Evolutionary conservation across 2,888 invertebrate genomes (phyloP).

Genomic region (Drosophila cyrtoloma): DNA sequence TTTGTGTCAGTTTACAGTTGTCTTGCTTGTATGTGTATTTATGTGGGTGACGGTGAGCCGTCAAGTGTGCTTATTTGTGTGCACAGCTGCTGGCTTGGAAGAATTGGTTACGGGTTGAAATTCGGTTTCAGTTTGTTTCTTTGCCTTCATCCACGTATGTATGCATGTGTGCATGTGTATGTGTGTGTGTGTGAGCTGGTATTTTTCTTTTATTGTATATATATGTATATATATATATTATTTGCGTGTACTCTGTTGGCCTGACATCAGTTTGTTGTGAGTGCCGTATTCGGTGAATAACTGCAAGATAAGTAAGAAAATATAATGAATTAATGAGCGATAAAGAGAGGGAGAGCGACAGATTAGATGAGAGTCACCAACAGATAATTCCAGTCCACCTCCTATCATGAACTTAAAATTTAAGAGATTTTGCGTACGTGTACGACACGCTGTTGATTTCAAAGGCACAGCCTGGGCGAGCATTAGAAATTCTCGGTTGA

Average conservation of each 20-base stretch:
- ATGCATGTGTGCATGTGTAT: not conserved
- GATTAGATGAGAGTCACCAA: slow-evolving; percentile 36
- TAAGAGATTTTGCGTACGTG: slow-evolving; percentile 71
- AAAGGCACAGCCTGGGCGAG: slow-evolving; percentile 39
- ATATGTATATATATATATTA: slow-evolving; percentile 23
- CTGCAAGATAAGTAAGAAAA: slow-evolving; percentile 48
- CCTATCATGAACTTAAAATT: slow-evolving; percentile 57
- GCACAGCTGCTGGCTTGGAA: slow-evolving; percentile 70
- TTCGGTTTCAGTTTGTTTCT: slow-evolving; percentile 63
- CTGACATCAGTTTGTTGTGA: slow-evolving; percentile 45
- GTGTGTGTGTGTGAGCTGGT: slow-evolving; percentile 19
- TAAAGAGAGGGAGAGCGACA: slow-evolving; percentile 15
- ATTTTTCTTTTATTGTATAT: not conserved
- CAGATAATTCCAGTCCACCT: slow-evolving; percentile 50
- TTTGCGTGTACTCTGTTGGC: slow-evolving; percentile 21
- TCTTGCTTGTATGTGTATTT: slow-evolving; percentile 2
- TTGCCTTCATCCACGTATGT: slow-evolving; percentile 31
- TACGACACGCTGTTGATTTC: slow-evolving; percentile 57
- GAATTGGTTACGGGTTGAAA: slow-evolving; percentile 71
- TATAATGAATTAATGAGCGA: slow-evolving; percentile 6
- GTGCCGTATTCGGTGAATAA: slow-evolving; percentile 37
- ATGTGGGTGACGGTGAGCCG: slow-evolving; percentile 13
- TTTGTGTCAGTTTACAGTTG: slow-evolving; percentile 3
- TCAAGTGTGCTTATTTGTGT: slow-evolving; percentile 35
- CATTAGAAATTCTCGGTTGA: slow-evolving; percentile 5